A percentile compares a stretch with the other conserved stretches of the same genome.
Conservation (phyloP, 2,888 invertebrate genomes). For the Emmelina monodactyla region DNA sequence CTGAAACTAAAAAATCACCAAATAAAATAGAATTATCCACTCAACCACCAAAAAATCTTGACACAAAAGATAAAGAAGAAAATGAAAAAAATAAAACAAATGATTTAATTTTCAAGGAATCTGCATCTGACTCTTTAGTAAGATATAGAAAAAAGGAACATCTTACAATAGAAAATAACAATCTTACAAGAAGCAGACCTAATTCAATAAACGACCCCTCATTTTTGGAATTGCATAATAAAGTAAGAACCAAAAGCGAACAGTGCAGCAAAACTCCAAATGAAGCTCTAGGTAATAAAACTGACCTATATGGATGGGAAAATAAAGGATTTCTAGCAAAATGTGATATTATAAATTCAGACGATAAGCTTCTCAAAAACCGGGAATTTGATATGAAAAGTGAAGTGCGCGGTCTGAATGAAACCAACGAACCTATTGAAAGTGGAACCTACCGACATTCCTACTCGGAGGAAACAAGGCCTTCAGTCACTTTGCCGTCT, state of each 20-base stretch:
- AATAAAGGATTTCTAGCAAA: slow-evolving; percentile 58
- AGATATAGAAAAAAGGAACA: slow-evolving; percentile 40
- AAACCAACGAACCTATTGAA: background rate
- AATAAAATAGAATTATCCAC: slow-evolving; percentile 10
- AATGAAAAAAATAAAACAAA: slow-evolving; percentile 31
- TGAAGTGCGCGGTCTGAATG: background rate
- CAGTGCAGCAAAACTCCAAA: too few relatives aligned
- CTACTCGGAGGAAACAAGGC: slow-evolving; percentile 44
- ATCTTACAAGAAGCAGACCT: slow-evolving; percentile 44
- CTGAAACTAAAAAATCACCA: slow-evolving; percentile 19
- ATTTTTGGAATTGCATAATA: slow-evolving; percentile 39
- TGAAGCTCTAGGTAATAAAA: slow-evolving; percentile 51
- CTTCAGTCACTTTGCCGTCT: slow-evolving; percentile 37
- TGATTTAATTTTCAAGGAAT: slow-evolving; percentile 49
- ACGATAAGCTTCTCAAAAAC: slow-evolving; percentile 26
- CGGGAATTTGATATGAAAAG: slow-evolving; percentile 25
- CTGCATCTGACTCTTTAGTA: slow-evolving; percentile 53
- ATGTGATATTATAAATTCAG: slow-evolving; percentile 30
- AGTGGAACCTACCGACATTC: slow-evolving; percentile 37
- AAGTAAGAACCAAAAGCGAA: slow-evolving; percentile 14
- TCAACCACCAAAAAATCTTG: slow-evolving; percentile 21
- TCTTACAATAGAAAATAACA: slow-evolving; percentile 30
- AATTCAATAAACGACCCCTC: slow-evolving; percentile 59
- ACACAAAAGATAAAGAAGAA: too few relatives aligned
- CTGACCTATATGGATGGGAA: slow-evolving; percentile 60